A percentile compares a stretch with the other conserved stretches of the same genome.
These are phyloP conservation scores for Leucophenga maculata DNA, from an alignment of 2,888 invertebrate genomes.

Conservation along the genomic window DNA sequence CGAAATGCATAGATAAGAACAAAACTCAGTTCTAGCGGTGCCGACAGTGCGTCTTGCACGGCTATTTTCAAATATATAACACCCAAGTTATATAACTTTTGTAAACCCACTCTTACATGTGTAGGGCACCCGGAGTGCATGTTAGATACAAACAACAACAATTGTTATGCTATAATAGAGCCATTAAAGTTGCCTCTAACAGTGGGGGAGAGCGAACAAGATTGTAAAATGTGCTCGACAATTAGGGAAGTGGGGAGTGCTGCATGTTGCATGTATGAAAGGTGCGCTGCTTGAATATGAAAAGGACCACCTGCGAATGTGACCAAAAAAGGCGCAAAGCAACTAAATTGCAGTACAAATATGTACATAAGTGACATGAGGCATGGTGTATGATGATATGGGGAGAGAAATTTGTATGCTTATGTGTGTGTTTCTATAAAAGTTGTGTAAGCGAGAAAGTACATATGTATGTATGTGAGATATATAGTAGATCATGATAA, in stretches of 20 bases:
- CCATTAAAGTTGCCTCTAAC: background rate
- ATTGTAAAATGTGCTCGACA: too few relatives aligned
- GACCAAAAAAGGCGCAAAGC: conserved; percentile 68
- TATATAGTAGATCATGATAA: conserved; percentile 2
- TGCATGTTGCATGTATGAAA: background rate
- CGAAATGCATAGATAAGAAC: too few relatives aligned
- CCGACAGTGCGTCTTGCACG: too few relatives aligned
- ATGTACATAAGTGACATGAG: conserved; percentile 52
- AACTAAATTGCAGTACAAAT: conserved; percentile 68
- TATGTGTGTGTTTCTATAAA: too few relatives aligned
- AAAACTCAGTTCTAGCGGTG: too few relatives aligned
- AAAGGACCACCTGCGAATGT: conserved; percentile 60
- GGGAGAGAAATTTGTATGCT: conserved; percentile 10
- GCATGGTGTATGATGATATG: conserved; percentile 24
- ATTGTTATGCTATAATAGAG: background rate
- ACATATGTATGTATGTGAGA: background rate
- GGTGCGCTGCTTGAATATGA: conserved; percentile 7
- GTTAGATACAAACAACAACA: conserved; percentile 6
- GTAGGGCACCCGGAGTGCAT: background rate
- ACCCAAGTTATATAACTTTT: too few relatives aligned
- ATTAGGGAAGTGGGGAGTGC: background rate
- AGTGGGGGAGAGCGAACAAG: background rate
- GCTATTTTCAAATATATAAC: too few relatives aligned
- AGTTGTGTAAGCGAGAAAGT: conserved; percentile 33
- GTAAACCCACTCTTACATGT: too few relatives aligned